These are phyloP conservation scores for Leptura quadrifasciata DNA, from an alignment of 2,888 invertebrate genomes.

Conservation along the genomic window DNA sequence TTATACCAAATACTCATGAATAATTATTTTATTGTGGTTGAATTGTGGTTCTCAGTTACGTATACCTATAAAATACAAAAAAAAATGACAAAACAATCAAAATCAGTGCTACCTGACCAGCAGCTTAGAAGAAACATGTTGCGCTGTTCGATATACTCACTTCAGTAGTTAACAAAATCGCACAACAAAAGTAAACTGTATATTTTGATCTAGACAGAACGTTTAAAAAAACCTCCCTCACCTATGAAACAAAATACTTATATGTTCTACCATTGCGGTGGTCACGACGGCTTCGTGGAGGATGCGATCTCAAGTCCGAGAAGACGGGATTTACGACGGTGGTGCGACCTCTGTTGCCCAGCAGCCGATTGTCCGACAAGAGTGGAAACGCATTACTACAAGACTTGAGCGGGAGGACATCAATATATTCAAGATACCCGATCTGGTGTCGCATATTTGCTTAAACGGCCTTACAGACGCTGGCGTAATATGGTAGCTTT, in stretches of 20 bases:
- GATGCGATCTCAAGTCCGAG: slow-evolving; percentile 60
- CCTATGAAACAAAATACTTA: slow-evolving; percentile 40
- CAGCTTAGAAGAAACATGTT: too few species aligned
- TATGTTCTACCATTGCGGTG: slow-evolving; percentile 43
- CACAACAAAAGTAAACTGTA: too few species aligned
- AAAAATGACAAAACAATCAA: too few species aligned
- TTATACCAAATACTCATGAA: too few species aligned
- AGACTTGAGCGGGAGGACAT: slow-evolving; percentile 69
- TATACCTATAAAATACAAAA: too few species aligned
- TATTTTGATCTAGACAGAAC: not conserved
- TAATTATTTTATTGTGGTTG: too few species aligned
- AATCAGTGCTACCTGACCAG: too few species aligned
- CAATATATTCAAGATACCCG: slow-evolving; percentile 71
- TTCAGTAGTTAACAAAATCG: too few species aligned
- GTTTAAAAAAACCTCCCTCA: slow-evolving; percentile 16
- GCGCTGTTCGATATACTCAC: too few species aligned
- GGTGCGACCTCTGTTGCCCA: slow-evolving; percentile 62
- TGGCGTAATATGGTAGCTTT: slow-evolving; percentile 72
- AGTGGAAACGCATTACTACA: slow-evolving; percentile 70
- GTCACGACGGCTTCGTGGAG: slow-evolving; percentile 61
- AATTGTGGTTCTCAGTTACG: too few species aligned
- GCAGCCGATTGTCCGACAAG: slow-evolving; percentile 71
- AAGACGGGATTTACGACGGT: slow-evolving; percentile 57
- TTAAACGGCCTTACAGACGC: slow-evolving; percentile 70
- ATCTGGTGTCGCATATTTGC: slow-evolving; percentile 73